Evolutionary conservation across 2,888 invertebrate genomes (phyloP).

Genomic region (Trypoxylon attenuatum): DNA sequence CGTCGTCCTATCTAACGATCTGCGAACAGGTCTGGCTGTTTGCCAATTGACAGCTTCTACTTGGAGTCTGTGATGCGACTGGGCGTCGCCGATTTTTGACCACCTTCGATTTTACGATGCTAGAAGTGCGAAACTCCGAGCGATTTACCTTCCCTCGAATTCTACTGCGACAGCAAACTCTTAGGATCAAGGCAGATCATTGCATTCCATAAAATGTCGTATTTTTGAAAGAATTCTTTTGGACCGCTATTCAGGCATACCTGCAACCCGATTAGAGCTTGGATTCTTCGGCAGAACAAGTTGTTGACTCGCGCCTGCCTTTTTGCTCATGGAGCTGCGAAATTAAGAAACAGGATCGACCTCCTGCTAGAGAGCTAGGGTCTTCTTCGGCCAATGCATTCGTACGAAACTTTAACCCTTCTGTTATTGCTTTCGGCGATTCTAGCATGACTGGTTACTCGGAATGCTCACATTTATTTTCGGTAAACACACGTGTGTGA

Average conservation of each 20-base stretch:
- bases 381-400: too few relatives aligned
- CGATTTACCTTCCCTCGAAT: not conserved
- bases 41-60: not conserved
- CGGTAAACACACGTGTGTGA: too few relatives aligned
- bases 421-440: too few relatives aligned
- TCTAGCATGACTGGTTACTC: too few relatives aligned
- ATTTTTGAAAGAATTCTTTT: constrained; percentile 44
- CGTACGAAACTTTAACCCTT: too few relatives aligned
- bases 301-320: not conserved
- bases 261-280: constrained; percentile 4
- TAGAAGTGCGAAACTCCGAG: not conserved
- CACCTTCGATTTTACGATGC: too few relatives aligned
- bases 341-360: not conserved
- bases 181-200: constrained; percentile 70
- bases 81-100: too few relatives aligned
- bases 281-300: constrained; percentile 23
- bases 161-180: not conserved
- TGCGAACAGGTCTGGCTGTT: not conserved
- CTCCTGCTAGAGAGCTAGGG: not conserved
- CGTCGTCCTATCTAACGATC: constrained; percentile 3
- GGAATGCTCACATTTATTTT: too few relatives aligned
- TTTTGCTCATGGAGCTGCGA: not conserved
- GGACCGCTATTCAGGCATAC: constrained; percentile 3
- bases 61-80: too few relatives aligned
- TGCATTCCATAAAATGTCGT: constrained; percentile 58